A percentile compares a stretch with the other conserved stretches of the same genome.
phyloP scores from a whole-genome alignment of 1,140 invertebrate species.

The Zophobas atratus region DNA sequence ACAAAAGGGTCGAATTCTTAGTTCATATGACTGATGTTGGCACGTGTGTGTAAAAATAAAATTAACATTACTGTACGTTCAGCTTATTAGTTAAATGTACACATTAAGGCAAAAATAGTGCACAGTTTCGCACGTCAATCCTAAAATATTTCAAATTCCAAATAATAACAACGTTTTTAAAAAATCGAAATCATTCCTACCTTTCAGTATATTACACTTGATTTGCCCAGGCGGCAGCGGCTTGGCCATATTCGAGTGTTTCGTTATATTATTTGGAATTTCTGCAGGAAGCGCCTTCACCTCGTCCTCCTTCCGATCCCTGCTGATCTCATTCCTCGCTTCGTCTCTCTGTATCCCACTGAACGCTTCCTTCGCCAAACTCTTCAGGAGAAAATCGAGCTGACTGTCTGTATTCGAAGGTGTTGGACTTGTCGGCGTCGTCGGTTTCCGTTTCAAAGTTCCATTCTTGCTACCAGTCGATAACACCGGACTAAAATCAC shows the following conservation, averaged over 20 bases:
- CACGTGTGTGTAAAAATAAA: no score
- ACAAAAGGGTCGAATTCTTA: no score
- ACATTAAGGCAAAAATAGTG: no score
- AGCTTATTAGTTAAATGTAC: no score
- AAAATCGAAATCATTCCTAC: slow-evolving; percentile 67
- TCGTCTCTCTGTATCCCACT: slow-evolving; percentile 63
- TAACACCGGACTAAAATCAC: slow-evolving; percentile 58
- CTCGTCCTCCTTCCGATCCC: slow-evolving; percentile 70
- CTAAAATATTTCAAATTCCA: no score
- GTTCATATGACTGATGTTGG: no score
- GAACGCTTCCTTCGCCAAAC: slow-evolving; percentile 72
- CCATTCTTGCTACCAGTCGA: slow-evolving; percentile 60
- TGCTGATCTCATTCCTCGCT: slow-evolving; percentile 66
- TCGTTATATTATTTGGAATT: slow-evolving; percentile 79
- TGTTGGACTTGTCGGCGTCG: slow-evolving; percentile 61
- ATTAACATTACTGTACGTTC: no score
- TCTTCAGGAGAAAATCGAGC: slow-evolving; percentile 76
- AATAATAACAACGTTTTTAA: no score
- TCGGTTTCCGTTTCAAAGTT: slow-evolving; percentile 57
- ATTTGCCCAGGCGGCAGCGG: slow-evolving; percentile 89
- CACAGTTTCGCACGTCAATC: no score
- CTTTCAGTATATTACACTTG: slow-evolving; percentile 96
- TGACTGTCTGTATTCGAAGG: slow-evolving; percentile 70
- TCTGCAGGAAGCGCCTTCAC: slow-evolving; percentile 72
- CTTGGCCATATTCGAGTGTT: slow-evolving; percentile 73